phyloP scores from a whole-genome alignment of 2,797 vertebrate genomes.

The Neosalanx taihuensis region DNA sequence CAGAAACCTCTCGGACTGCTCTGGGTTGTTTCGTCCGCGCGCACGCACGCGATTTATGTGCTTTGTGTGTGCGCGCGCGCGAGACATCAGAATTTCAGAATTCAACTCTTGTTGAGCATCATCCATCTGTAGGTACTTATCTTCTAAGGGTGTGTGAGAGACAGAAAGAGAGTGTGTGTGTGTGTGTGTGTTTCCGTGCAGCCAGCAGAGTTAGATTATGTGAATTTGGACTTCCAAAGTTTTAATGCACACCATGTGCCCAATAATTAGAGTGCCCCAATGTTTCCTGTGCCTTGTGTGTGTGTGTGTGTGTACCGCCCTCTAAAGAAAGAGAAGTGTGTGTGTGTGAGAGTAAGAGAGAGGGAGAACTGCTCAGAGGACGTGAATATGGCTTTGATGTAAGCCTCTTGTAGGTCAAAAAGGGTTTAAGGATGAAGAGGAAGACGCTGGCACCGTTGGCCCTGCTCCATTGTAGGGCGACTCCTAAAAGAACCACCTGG shows the following conservation, averaged over 20 bases:
- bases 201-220: constrained; percentile 66
- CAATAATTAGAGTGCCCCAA: constrained; percentile 68
- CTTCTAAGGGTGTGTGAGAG: constrained; percentile 49
- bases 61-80: constrained; percentile 34
- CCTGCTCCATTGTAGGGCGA: too few relatives aligned
- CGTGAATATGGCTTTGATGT: not conserved
- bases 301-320: constrained; percentile 23
- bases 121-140: constrained; percentile 71
- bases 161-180: constrained; percentile 15
- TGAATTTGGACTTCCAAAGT: constrained; percentile 70
- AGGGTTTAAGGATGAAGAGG: constrained; percentile 60
- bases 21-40: constrained; percentile 49
- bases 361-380: not conserved
- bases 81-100: constrained; percentile 11
- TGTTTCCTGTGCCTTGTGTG: constrained; percentile 66
- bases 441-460: constrained; percentile 57
- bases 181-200: constrained; percentile 31
- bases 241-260: constrained; percentile 73
- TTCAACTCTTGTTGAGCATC: constrained; percentile 55
- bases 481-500: not conserved
- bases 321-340: constrained; percentile 1
- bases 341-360: not conserved
- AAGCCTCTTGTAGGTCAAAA: constrained; percentile 19
- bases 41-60: not conserved
- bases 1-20: not conserved